A percentile compares a stretch with the other conserved stretches of the same genome.
These are phyloP conservation scores for Meloidogyne floridensis DNA, from an alignment of 1,140 invertebrate species.

Conservation along the genomic window DNA sequence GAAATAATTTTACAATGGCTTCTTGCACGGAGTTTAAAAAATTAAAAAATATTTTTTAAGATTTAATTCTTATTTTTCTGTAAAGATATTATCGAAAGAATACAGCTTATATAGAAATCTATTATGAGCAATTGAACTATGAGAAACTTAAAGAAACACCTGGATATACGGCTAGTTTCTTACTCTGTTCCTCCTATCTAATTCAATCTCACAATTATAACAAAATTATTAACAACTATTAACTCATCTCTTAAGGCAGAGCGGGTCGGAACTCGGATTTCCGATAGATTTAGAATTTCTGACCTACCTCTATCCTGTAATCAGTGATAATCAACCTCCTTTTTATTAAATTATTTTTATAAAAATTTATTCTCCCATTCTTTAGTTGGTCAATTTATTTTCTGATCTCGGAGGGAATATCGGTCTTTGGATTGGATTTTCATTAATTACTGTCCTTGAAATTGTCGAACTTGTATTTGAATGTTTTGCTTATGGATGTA, in stretches of 20 bases:
- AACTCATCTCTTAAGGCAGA: no score
- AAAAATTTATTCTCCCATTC: not conserved
- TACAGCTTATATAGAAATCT: conserved; percentile 65
- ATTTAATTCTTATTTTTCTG: not conserved
- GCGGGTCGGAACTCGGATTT: no score
- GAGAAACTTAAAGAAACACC: conserved; percentile 64
- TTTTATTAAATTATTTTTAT: no score
- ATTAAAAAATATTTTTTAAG: not conserved
- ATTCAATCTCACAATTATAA: no score
- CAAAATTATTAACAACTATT: no score
- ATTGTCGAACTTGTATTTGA: conserved; percentile 59
- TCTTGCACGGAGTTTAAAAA: conserved; percentile 37
- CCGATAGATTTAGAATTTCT: no score
- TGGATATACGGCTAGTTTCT: conserved; percentile 59
- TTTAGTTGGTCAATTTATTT: conserved; percentile 65
- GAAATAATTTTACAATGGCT: conserved; percentile 46
- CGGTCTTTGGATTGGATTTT: conserved; percentile 65
- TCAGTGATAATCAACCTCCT: no score
- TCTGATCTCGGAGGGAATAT: conserved; percentile 66
- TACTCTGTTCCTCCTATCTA: no score
- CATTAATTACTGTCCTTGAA: conserved; percentile 63
- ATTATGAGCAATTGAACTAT: conserved; percentile 65
- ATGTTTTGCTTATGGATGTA: conserved; percentile 28
- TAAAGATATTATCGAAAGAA: conserved; percentile 49
- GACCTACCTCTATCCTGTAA: no score